Base-by-base conservation (phyloP, 2,113 vertebrate species). In the Siniperca knerii region DNA sequence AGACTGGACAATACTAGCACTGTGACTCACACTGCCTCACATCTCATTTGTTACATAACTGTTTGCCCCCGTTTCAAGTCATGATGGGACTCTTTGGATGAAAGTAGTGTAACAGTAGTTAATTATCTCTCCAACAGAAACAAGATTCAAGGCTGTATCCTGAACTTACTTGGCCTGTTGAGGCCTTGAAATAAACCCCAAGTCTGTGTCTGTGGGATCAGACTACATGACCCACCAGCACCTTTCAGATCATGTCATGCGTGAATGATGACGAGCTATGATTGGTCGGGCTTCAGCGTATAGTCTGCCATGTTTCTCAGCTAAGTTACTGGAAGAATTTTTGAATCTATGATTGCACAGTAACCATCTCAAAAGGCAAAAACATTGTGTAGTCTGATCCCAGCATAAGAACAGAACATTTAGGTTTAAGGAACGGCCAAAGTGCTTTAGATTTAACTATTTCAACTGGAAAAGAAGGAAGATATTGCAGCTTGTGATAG, bases 41-140 rank as follows among this genome's bases (percentile, higher is more conserved):
- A 25, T 76, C 79, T 60, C 54, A 18, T 82, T 84, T 8, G 40
- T 92, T 89, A 83, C 44, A 21, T 69, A 91, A 91, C 25, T 1
- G 35, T 82, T 66, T 77, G 66, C 23, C 78, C 72, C 13, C 13
- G 15, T 83, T 77, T 79, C 55, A 69, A 81, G 87, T 81, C 83
- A 84, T 9, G 40, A n/a, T 42, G 64, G 55, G 33, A 74, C 61
- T 46, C 54, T 76, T 46, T 66, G 67, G 55, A 75, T 61, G 18
- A 66, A 46, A 87, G 23, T 1, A 55, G 54, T 64, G 44, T 57
- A 48, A 70, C 62, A 44, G 48, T 10, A 65, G 23, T 62, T 15
- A 18, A 44, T 77, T 81, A 54, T 35, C 76, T 77, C 50, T 69
- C 69, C 2, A 23, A 57, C 54, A 58, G 52, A 68, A 65, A 55